phyloP scores from a whole-genome alignment of 2,113 vertebrate species.

The Dasyurus viverrinus region DNA sequence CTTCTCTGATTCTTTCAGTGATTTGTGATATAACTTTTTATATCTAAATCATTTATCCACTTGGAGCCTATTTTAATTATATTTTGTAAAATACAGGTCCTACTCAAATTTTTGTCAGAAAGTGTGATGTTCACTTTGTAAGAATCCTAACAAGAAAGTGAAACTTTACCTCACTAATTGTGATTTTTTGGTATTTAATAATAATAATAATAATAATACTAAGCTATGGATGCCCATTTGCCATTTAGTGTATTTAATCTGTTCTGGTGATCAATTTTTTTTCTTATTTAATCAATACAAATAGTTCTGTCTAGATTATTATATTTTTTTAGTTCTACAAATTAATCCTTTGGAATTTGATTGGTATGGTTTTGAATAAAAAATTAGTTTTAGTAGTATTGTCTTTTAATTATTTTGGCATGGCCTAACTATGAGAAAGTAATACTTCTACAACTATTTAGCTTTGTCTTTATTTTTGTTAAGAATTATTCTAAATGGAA shows the following conservation, averaged over 20 bases:
- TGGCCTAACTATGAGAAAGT: neutral
- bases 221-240: neutral
- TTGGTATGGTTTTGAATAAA: neutral
- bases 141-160: neutral
- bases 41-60: neutral
- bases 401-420: neutral
- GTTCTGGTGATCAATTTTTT: neutral
- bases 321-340: neutral
- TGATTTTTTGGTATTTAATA: neutral
- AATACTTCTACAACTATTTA: neutral
- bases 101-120: neutral
- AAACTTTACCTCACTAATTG: neutral
- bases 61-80: neutral
- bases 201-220: neutral
- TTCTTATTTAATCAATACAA: neutral
- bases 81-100: neutral
- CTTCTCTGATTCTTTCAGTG: neutral
- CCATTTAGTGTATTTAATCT: neutral
- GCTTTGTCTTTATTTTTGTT: neutral
- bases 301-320: neutral
- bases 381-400: neutral
- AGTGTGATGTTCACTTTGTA: neutral
- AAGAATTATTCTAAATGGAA: neutral
- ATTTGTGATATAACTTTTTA: neutral
- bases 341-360: neutral